Conservation (phyloP, 2,888 invertebrate species). For the Cataglyphis rosenhaueri region DNA sequence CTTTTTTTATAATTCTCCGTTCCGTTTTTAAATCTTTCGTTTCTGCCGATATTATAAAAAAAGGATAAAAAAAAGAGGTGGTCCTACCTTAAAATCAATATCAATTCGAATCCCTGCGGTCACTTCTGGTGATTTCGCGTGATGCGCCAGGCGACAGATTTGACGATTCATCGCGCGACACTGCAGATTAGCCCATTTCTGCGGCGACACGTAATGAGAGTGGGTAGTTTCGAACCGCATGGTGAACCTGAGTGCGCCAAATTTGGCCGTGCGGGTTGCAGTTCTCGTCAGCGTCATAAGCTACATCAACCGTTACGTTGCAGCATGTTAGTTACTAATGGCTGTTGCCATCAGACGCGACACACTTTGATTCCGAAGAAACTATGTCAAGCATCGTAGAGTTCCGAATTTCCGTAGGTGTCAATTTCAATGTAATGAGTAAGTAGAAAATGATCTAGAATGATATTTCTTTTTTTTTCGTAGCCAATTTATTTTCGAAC, state of each 20-base stretch:
- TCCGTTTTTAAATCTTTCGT: constrained; percentile 24
- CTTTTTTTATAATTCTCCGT: constrained; percentile 7
- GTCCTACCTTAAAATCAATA: neutral
- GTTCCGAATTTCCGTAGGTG: neutral
- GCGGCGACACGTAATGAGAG: constrained; percentile 48
- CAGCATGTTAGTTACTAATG: constrained; percentile 42
- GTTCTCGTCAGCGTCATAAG: constrained; percentile 51
- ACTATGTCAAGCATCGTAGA: neutral
- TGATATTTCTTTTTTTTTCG: neutral
- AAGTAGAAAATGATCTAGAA: neutral
- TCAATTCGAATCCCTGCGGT: constrained; percentile 24
- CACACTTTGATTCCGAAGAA: constrained; percentile 38
- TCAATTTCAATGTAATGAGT: neutral
- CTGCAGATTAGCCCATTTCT: constrained; percentile 50
- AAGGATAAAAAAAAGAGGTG: neutral
- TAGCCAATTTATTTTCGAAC: neutral
- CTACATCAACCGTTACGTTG: constrained; percentile 45
- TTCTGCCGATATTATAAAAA: neutral
- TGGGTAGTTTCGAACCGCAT: constrained; percentile 48
- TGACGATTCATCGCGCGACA: constrained; percentile 43
- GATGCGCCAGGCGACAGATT: constrained; percentile 20
- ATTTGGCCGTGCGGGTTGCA: constrained; percentile 39
- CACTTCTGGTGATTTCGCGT: constrained; percentile 27
- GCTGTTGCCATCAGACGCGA: constrained; percentile 23
- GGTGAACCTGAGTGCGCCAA: constrained; percentile 50